Evolutionary conservation across 2,113 vertebrate genomes (phyloP).

Genomic region (Rana temporaria): DNA sequence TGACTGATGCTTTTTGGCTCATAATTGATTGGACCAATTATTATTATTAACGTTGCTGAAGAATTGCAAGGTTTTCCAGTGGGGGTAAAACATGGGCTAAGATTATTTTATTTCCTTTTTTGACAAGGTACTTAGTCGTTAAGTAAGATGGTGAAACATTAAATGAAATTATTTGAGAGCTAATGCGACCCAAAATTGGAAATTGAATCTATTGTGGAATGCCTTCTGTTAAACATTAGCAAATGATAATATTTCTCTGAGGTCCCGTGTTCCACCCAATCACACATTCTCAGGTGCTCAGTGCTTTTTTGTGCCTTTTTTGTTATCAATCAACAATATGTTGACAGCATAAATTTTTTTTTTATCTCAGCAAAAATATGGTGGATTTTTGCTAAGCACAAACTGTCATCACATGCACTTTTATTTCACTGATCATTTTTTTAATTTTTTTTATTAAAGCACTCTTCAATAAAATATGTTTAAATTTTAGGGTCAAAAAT

Average conservation of each 20-base stretch:
- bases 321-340: no score
- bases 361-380: no score
- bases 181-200: neutral
- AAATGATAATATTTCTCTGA: no score
- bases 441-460: no score
- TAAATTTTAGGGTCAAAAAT: no score
- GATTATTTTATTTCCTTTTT: slow-evolving; percentile 27
- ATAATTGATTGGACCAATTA: slow-evolving; percentile 39
- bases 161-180: slow-evolving; percentile 6
- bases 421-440: no score
- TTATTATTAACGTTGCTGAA: slow-evolving; percentile 24
- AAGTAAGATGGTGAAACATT: slow-evolving; percentile 1
- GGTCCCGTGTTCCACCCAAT: neutral
- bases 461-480: no score
- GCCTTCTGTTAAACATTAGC: no score
- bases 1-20: slow-evolving; percentile 35
- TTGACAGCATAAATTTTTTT: no score
- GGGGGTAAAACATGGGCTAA: neutral
- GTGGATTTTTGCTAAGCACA: no score
- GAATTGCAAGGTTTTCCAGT: slow-evolving; percentile 37
- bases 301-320: no score
- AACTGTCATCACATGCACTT: no score
- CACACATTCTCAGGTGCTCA: neutral
- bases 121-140: slow-evolving; percentile 13
- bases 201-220: neutral